Evolutionary conservation across 1,140 invertebrate species (phyloP), one percentile per base, ranked within the genome.

Genomic region (Cotesia typhae): DNA sequence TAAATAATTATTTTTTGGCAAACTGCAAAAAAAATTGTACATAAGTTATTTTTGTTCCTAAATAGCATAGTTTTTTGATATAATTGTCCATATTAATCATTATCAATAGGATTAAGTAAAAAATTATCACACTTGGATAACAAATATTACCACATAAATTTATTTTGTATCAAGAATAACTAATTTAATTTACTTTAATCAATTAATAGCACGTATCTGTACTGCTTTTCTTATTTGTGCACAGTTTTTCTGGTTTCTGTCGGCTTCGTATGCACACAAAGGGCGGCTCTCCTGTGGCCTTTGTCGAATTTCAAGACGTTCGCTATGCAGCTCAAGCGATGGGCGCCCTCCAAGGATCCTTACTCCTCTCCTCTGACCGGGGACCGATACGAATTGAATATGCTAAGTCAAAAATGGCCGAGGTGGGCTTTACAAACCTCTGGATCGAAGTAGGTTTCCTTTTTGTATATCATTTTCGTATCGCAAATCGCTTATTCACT

Each of bases 371-470:
- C 85, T 98, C 96, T 73, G 97, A 98, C 85, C 92, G 94, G 78
- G 96, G 96, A 81, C 95, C 96, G 83, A 97, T 99, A 87, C 93
- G 96, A 87, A 97, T 98, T 87, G 97, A 99, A 91, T 98, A 96
- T 90, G 97, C 97, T 85, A 96, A 97, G 90, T 96, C 94, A 88
- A 98, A 98, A 92, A 98, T 98, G 96, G 91, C 90, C 81, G 94
- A 95, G 89, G 91, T 92, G 88, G 90, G 85, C 82, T 86, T 87
- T 83, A 85, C 85, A 81, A 86, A 85, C 82, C 81, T 86, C 80
- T 87, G 85, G 85, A 86, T 86, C 78, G 84, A 87, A 86, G 85
- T 87, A 87, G 83, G 85, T 86, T 85, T 79, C 80, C 79, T 77
- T 84, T 79, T 47, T 47, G 41, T 83, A 81, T 70, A 57, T 66